Percentiles rank a stretch among this genome's conserved stretches.
phyloP scores from a whole-genome alignment of 2,113 vertebrate genomes.

The Mixornis gularis region DNA sequence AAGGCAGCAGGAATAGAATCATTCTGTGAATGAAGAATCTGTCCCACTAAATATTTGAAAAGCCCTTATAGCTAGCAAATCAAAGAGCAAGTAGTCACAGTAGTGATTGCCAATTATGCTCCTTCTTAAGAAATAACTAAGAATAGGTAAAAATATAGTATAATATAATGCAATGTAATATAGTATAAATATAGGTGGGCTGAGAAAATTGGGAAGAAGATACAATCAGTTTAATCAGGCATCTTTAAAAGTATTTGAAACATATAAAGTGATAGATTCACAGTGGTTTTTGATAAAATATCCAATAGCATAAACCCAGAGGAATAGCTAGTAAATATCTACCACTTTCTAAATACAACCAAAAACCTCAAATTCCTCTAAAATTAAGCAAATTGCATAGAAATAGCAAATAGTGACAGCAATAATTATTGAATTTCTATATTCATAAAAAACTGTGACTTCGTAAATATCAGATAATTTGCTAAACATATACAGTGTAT shows the following conservation, averaged over 20 bases:
- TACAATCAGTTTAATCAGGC: background rate
- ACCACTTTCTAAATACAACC: background rate
- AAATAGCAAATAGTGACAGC: background rate
- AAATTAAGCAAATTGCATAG: background rate
- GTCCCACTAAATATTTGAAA: background rate
- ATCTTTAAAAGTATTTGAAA: accelerated
- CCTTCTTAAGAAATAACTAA: background rate
- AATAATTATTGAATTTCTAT: background rate
- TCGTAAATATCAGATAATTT: background rate
- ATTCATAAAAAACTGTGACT: background rate
- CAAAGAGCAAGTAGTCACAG: background rate
- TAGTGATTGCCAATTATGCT: background rate
- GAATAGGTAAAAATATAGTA: background rate
- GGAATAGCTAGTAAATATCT: background rate
- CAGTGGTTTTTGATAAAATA: background rate
- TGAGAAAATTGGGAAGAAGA: background rate
- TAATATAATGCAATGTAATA: background rate
- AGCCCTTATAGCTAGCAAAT: background rate
- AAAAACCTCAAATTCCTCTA: background rate
- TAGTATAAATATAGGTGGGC: background rate
- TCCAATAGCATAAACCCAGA: background rate
- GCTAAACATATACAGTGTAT: background rate
- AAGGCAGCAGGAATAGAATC: background rate
- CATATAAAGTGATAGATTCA: background rate
- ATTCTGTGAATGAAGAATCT: background rate